A percentile compares a stretch with the other conserved stretches of the same genome.
phyloP scores from a whole-genome alignment of 2,113 vertebrate genomes.

The Scatophagus argus region DNA sequence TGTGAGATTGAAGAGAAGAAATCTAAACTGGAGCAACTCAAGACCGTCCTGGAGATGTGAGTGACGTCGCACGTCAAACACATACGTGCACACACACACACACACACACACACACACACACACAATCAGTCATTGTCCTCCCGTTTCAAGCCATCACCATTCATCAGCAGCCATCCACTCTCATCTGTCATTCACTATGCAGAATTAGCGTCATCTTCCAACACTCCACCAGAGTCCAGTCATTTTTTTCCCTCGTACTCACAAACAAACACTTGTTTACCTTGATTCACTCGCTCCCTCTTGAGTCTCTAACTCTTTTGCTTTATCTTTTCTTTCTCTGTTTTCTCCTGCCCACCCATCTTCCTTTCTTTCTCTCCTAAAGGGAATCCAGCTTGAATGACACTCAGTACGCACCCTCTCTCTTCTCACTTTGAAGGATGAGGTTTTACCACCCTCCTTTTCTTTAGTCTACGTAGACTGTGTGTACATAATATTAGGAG shows the following conservation, averaged over 20 bases:
- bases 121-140: not conserved
- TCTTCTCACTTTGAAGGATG: conserved; percentile 68
- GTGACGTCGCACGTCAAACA: conserved; percentile 46
- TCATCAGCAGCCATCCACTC: conserved; percentile 17
- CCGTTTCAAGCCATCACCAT: conserved; percentile 17
- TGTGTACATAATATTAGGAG: conserved; percentile 61
- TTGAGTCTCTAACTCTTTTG: conserved; percentile 62
- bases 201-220: conserved; percentile 10
- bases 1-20: conserved; percentile 96
- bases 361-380: conserved; percentile 65
- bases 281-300: conserved; percentile 41
- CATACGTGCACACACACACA: not conserved
- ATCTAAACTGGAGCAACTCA: conserved; percentile 95
- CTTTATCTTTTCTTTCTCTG: conserved; percentile 63
- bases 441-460: conserved; percentile 60
- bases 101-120: conserved; percentile 1
- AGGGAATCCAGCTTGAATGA: conserved; percentile 88
- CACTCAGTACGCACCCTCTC: conserved; percentile 82
- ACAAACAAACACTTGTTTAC: conserved; percentile 37
- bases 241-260: conserved; percentile 30
- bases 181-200: too few relatives aligned
- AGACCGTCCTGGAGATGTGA: conserved; percentile 98
- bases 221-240: conserved; percentile 17
- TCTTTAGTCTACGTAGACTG: conserved; percentile 13
- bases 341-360: conserved; percentile 38